Conservation (phyloP, 2,113 vertebrate genomes). For the Axis porcinus region DNA sequence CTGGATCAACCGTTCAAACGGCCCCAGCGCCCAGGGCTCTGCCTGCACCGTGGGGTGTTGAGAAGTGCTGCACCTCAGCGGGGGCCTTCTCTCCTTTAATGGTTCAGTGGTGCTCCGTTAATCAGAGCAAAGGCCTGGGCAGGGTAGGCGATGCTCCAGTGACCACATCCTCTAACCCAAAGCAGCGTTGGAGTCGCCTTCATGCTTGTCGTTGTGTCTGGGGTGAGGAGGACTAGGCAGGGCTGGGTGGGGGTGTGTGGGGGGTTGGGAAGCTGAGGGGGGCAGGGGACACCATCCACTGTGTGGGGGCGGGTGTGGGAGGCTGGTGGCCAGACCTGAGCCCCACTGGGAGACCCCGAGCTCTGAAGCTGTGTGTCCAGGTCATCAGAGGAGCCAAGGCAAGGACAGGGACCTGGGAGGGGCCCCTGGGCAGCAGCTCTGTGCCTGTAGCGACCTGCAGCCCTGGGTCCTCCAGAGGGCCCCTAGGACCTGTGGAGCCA, state of each 20-base stretch:
- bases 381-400: fast-evolving
- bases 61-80: fast-evolving
- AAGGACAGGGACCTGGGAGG: fast-evolving
- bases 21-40: fast-evolving
- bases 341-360: fast-evolving
- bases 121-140: fast-evolving
- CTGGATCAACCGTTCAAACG: fast-evolving
- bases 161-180: fast-evolving
- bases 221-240: background rate
- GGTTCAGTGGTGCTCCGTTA: fast-evolving
- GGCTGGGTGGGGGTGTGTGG: fast-evolving
- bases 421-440: background rate
- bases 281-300: fast-evolving
- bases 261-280: background rate
- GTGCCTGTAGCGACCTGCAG: fast-evolving
- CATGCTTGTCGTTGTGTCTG: fast-evolving
- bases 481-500: fast-evolving
- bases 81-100: fast-evolving
- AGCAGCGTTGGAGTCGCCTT: fast-evolving
- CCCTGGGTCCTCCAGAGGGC: fast-evolving
- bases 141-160: fast-evolving
- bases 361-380: fast-evolving
- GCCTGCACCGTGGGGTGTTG: fast-evolving
- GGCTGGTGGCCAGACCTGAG: background rate
- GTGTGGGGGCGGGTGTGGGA: too few relatives aligned